These are phyloP conservation scores for Lycaena phlaeas DNA, from an alignment of 2,888 invertebrate species.

Conservation along the genomic window DNA sequence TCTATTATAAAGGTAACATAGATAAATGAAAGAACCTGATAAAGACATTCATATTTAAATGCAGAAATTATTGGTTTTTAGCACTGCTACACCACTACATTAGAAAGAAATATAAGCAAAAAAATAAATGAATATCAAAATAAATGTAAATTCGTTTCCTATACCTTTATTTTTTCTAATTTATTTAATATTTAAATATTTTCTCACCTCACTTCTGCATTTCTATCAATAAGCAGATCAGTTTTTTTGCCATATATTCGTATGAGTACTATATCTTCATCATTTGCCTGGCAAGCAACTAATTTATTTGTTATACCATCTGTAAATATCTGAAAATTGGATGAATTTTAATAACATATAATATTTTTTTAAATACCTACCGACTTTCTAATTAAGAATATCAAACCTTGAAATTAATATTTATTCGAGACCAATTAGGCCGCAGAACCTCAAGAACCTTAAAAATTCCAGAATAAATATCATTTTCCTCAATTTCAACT, in stretches of 20 bases:
- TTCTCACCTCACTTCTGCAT: conserved; percentile 82
- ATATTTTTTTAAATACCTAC: too few relatives aligned
- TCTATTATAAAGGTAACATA: too few relatives aligned
- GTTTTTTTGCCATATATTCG: conserved; percentile 95
- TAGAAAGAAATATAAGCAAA: too few relatives aligned
- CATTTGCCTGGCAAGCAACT: conserved; percentile 78
- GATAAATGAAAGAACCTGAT: too few relatives aligned
- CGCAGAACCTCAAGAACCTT: conserved; percentile 78
- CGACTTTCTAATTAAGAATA: conserved; percentile 3
- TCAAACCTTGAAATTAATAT: conserved; percentile 80
- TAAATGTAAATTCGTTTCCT: too few relatives aligned
- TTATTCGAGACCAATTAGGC: conserved; percentile 78
- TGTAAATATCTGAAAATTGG: conserved; percentile 82
- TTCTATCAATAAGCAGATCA: conserved; percentile 91
- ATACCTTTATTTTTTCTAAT: too few relatives aligned
- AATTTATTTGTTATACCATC: conserved; percentile 96
- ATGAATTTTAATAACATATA: background rate
- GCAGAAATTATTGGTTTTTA: too few relatives aligned
- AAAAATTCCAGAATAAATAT: conserved; percentile 77
- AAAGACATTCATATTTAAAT: too few relatives aligned
- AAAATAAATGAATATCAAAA: too few relatives aligned
- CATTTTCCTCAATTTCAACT: conserved; percentile 76
- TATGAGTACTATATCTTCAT: conserved; percentile 78
- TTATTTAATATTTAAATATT: too few relatives aligned
- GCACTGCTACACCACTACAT: too few relatives aligned